A percentile compares a stretch with the other conserved stretches of the same genome.
Conservation (phyloP, 2,797 vertebrate species). For the Cyprinodon diabolis region DNA sequence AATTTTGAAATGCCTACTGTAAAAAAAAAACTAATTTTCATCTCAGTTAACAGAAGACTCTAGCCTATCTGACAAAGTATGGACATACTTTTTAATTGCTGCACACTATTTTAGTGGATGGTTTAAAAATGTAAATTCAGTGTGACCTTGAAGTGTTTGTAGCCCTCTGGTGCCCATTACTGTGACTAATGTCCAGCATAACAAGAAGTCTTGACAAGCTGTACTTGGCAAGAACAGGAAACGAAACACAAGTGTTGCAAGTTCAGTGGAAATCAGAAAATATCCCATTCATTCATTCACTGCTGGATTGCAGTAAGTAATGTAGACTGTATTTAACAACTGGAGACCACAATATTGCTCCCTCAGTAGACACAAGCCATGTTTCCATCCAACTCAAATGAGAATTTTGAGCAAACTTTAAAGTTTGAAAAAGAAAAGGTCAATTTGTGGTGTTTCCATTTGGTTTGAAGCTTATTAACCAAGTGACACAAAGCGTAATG, state of each 20-base stretch:
- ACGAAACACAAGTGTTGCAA: not conserved
- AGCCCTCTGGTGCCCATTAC: slow-evolving; percentile 33
- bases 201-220: slow-evolving; percentile 51
- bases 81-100: slow-evolving; percentile 23
- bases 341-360: not conserved
- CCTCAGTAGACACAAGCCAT: not conserved
- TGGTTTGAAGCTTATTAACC: too few relatives aligned
- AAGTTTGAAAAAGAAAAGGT: too few relatives aligned
- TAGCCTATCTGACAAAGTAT: not conserved
- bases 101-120: not conserved
- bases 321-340: not conserved
- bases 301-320: not conserved
- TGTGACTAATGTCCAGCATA: slow-evolving; percentile 40
- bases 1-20: not conserved
- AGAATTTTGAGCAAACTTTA: too few relatives aligned
- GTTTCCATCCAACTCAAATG: too few relatives aligned
- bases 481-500: too few relatives aligned
- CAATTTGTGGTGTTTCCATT: too few relatives aligned
- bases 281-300: not conserved
- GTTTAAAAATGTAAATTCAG: slow-evolving; percentile 36
- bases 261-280: not conserved
- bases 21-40: not conserved
- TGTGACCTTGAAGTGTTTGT: slow-evolving; percentile 58
- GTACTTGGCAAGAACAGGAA: slow-evolving; percentile 22
- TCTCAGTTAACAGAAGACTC: not conserved